Evolutionary conservation across 2,113 vertebrate species (phyloP).

Genomic region (Heliornis fulica): DNA sequence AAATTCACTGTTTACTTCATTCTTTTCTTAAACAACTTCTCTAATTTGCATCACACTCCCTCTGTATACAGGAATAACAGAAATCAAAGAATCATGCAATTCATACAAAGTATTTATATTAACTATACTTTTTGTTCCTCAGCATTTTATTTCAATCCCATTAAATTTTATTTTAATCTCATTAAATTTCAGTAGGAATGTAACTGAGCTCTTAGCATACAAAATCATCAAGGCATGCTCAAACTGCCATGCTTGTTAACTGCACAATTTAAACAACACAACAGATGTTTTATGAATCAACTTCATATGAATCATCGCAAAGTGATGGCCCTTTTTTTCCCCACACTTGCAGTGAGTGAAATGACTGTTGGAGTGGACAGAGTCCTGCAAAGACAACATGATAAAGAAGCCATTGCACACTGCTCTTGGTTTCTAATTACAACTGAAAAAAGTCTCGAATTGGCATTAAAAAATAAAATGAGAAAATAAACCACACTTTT

Average conservation of each 20-base stretch:
- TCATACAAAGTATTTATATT: slow-evolving; percentile 18
- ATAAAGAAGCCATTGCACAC: neutral
- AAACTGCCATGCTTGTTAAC: slow-evolving; percentile 20
- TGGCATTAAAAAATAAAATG: neutral
- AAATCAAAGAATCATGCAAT: slow-evolving; percentile 19
- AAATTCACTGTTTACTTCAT: neutral
- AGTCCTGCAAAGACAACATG: neutral
- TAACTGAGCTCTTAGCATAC: slow-evolving; percentile 22
- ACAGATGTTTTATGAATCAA: neutral
- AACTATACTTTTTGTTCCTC: slow-evolving; percentile 34
- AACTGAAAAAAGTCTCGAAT: neutral
- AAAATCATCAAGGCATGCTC: slow-evolving; percentile 41
- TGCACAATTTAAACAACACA: slow-evolving; percentile 29
- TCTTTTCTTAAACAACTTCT: neutral
- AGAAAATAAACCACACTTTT: neutral
- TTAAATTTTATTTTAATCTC: slow-evolving; percentile 28
- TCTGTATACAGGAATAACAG: neutral
- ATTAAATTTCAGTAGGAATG: neutral
- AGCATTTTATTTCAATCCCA: slow-evolving; percentile 35
- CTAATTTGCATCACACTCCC: neutral
- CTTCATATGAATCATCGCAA: neutral
- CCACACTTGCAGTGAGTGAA: neutral
- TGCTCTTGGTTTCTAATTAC: neutral
- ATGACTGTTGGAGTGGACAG: neutral
- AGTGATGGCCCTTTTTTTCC: neutral